Percentiles rank a stretch among this genome's conserved stretches.
Evolutionary conservation across 2,113 vertebrate genomes (phyloP).

Genomic region (Neodon shergylaensis): DNA sequence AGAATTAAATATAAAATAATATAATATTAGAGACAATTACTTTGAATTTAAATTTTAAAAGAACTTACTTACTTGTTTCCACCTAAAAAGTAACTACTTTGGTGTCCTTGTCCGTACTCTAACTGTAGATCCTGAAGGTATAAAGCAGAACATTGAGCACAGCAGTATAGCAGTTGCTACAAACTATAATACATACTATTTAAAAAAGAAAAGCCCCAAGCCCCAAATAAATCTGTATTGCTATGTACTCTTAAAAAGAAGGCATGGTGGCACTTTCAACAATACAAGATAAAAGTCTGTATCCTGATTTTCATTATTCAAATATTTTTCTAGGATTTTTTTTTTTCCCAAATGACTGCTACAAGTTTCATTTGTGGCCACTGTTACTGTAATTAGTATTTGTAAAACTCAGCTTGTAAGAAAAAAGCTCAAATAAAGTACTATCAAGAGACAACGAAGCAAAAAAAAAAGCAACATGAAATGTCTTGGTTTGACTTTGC

Average conservation of each 20-base stretch:
- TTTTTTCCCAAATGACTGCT: conserved; percentile 4
- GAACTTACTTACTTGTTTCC: conserved; percentile 95
- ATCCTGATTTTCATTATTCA: conserved; percentile 32
- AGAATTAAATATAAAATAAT: conserved; percentile 38
- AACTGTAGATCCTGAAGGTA: conserved; percentile 92
- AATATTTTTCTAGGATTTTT: conserved; percentile 52
- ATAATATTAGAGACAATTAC: conserved; percentile 12
- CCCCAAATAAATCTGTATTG: conserved; percentile 82
- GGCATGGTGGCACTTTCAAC: conserved; percentile 30
- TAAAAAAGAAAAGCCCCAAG: conserved; percentile 43
- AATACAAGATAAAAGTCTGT: conserved; percentile 35
- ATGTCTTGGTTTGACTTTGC: background rate
- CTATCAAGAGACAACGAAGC: conserved; percentile 39
- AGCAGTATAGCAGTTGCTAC: background rate
- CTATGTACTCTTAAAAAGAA: conserved; percentile 70
- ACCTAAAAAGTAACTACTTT: conserved; percentile 91
- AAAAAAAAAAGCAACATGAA: conserved; percentile 56
- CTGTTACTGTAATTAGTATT: conserved; percentile 12
- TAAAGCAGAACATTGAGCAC: conserved; percentile 65
- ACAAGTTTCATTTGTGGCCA: conserved; percentile 42
- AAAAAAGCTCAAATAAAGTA: conserved; percentile 34
- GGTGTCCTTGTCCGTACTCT: conserved; percentile 93
- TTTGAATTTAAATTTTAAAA: conserved; percentile 44
- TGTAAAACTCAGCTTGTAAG: conserved; percentile 31
- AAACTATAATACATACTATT: conserved; percentile 11